Base-by-base conservation (phyloP, 92 coral and sea anemone genomes). In the Paramuricea clavata region DNA sequence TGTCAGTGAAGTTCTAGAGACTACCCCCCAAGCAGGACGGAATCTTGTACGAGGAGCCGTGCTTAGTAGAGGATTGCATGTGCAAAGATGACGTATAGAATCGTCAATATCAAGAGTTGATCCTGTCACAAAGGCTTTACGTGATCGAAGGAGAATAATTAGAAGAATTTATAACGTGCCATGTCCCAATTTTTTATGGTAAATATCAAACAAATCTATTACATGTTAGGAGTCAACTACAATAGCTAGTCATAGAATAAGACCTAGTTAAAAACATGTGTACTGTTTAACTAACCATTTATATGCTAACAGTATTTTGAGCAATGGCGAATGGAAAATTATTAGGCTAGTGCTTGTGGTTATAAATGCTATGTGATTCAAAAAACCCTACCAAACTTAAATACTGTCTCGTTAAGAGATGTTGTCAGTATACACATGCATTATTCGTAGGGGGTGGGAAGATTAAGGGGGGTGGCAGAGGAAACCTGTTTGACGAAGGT, bases 151-250 rank as follows among this genome's bases (percentile, higher is more conserved):
- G 13, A 54, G 62, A 54, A 54, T 76, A 27, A 61, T 25, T 54
- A 74, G n/a, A 49, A 42, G 31, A 11, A 35, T 76, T 76, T 76
- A 76, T 25, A 76, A 49, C 22, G 82, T 76, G 35, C 82, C 82
- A 35, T 49, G 82, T 23, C 82, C 82, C 64, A 76, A 44, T 47
- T 76, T 61, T 21, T 3, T 44, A n/a, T 76, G 82, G 82, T 76
- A 54, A 54, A 21, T 34, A 81, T 69, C 28, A 10, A n/a, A n/a
- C n/a, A 49, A 81, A 23, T 56, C 4, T 23, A 1, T 30, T 62
- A 42, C 62, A 54, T 54, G 62, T 54, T 21, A 54, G n/a, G n/a
- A n/a, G n/a, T n/a, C n/a, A n/a, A n/a, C n/a, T n/a, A n/a, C n/a
- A n/a, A n/a, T n/a, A n/a, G n/a, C n/a, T n/a, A n/a, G n/a, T n/a